These are phyloP conservation scores for Sturmia bella DNA, from an alignment of 2,888 invertebrate genomes.

Conservation along the genomic window DNA sequence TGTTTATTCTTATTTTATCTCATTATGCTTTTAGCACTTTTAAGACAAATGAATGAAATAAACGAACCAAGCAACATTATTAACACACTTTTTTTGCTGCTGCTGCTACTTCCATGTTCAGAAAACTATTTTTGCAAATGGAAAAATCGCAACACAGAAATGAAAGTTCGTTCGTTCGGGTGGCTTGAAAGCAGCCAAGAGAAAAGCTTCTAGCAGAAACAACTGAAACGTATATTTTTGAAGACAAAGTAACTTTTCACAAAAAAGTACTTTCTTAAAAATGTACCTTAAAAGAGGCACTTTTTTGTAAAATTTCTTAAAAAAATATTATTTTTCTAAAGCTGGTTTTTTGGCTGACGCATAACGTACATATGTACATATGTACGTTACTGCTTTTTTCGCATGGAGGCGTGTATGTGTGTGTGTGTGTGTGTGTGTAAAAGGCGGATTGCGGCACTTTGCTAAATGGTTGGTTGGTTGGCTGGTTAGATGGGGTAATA, in stretches of 20 bases:
- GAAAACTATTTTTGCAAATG: constrained; percentile 12
- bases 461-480: constrained; percentile 35
- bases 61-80: constrained; percentile 36
- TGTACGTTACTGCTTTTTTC: not conserved
- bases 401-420: not conserved
- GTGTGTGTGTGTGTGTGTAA: not conserved
- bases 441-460: constrained; percentile 28
- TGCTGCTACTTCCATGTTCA: constrained; percentile 6
- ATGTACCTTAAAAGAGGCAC: too few species aligned
- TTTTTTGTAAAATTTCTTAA: too few species aligned
- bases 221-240: too few species aligned
- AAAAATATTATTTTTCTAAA: too few species aligned
- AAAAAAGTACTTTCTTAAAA: too few species aligned
- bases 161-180: constrained; percentile 7
- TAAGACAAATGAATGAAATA: constrained; percentile 19
- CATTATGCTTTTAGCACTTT: constrained; percentile 58
- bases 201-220: not conserved
- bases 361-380: not conserved
- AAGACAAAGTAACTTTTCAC: too few species aligned
- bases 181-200: not conserved
- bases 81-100: constrained; percentile 23
- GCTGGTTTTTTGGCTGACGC: too few species aligned
- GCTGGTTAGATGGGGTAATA: constrained; percentile 54
- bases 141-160: not conserved
- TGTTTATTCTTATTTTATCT: constrained; percentile 36